Conservation (phyloP, 2,888 invertebrate species). For the Mylabris sibirica region DNA sequence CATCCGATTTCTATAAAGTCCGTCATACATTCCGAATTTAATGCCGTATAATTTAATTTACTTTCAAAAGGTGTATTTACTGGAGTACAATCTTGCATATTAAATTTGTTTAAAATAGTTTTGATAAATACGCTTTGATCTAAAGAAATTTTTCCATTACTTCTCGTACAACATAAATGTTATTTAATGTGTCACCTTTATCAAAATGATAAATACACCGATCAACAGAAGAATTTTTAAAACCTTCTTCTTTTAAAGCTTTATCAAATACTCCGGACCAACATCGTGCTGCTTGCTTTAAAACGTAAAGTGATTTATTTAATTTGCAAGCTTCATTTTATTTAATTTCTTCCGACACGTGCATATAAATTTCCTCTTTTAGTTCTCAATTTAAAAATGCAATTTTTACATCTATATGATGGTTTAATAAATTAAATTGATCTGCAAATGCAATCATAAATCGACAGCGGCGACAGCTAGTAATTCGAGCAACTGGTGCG, state of each 20-base stretch:
- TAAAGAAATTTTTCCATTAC: neutral
- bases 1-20: slow-evolving; percentile 27
- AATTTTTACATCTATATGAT: too few relatives aligned
- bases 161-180: slow-evolving; percentile 22
- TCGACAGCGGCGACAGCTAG: slow-evolving; percentile 19
- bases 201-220: slow-evolving; percentile 24
- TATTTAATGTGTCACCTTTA: slow-evolving; percentile 5
- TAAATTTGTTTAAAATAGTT: slow-evolving; percentile 38
- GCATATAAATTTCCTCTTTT: slow-evolving; percentile 25
- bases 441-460: slow-evolving; percentile 20
- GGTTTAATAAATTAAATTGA: slow-evolving; percentile 13
- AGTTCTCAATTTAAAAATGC: slow-evolving; percentile 23
- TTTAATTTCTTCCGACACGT: slow-evolving; percentile 20
- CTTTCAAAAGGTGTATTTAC: slow-evolving; percentile 41
- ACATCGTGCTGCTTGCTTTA: slow-evolving; percentile 27
- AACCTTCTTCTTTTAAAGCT: slow-evolving; percentile 12
- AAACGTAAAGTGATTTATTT: slow-evolving; percentile 28
- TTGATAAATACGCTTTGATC: slow-evolving; percentile 26
- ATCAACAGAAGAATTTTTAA: slow-evolving; percentile 23
- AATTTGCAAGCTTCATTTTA: slow-evolving; percentile 21
- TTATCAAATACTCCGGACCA: slow-evolving; percentile 10
- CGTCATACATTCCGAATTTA: too few relatives aligned
- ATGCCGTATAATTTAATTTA: slow-evolving; percentile 28
- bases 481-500: slow-evolving; percentile 25
- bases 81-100: slow-evolving; percentile 41